phyloP scores from a whole-genome alignment of 2,113 vertebrate genomes.

The Trematomus loennbergii region DNA sequence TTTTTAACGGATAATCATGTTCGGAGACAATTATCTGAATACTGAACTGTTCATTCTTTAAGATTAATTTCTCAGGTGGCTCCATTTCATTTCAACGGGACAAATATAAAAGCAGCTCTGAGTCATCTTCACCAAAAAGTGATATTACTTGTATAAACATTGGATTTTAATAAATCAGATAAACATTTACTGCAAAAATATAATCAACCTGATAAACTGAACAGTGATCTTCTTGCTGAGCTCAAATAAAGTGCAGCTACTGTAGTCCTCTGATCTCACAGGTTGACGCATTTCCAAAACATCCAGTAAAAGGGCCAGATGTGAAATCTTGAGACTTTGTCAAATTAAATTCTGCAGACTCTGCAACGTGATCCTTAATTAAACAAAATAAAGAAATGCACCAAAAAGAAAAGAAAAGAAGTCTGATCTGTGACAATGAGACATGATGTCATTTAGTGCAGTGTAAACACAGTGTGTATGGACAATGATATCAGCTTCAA shows the following conservation, averaged over 20 bases:
- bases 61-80: background rate
- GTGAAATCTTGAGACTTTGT: conserved; percentile 23
- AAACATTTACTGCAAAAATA: background rate
- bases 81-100: background rate
- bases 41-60: background rate
- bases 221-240: background rate
- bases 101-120: background rate
- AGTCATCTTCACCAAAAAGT: background rate
- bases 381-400: background rate
- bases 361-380: conserved; percentile 4
- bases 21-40: too few species aligned
- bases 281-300: conserved; percentile 21
- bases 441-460: background rate
- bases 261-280: conserved; percentile 28
- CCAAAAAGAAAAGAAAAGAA: background rate
- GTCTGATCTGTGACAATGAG: background rate
- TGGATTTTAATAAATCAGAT: too few species aligned
- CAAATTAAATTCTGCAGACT: background rate
- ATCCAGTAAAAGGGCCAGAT: conserved; percentile 17
- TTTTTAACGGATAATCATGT: too few species aligned
- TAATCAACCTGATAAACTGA: background rate
- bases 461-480: background rate
- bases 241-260: background rate
- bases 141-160: background rate
- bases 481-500: conserved; percentile 5